Evolutionary conservation across 1,140 invertebrate species (phyloP), one percentile per base, ranked within the genome.

Genomic region (Lucilia sericata): DNA sequence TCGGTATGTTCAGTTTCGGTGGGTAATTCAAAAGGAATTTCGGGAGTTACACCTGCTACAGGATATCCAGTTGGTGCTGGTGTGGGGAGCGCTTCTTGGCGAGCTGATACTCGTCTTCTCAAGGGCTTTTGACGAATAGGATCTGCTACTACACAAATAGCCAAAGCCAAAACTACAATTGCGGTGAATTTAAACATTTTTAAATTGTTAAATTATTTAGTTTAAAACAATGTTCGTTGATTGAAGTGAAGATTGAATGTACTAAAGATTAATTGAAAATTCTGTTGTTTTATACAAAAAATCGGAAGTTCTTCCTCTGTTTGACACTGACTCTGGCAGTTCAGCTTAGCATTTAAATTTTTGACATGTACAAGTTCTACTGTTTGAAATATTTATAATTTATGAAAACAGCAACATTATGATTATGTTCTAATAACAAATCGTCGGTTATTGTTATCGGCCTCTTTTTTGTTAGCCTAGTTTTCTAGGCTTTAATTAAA

Each of bases 41-140:
- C 25, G 25, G 25, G 25, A 30, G 25, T 30, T 2, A 30, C 25
- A 30, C 25, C 25, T 30, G 88, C 88, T 5, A 88, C 84, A 0
- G 88, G 88, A 85, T 89, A 89, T 21, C 88, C 88, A 21, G 87
- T 86, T 0, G 88, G 88, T 13, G 84, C 81, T 0, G 83, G 80
- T 42, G 87, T 83, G 80, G 86, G 84, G 30, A 19, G 51, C n/a
- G 21, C 51, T 70, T 82, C 49, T 19, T 82, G 81, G 12, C 81
- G 81, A 36, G 81, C 81, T 42, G 25, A 82, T n/a, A 65, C 25
- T 8, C 81, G 81, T 34, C 21, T 60, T 82, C 81, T 30, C 7
- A 65, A 47, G 9, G 34, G 21, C 34, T 42, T 65, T 34, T 70
- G 81, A 3, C 60, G 81, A 3, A 60, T 30, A 9, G 81, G 81